A percentile compares a stretch with the other conserved stretches of the same genome.
Evolutionary conservation across 1,140 invertebrate genomes (phyloP).

Genomic region (Hypothenemus hampei): DNA sequence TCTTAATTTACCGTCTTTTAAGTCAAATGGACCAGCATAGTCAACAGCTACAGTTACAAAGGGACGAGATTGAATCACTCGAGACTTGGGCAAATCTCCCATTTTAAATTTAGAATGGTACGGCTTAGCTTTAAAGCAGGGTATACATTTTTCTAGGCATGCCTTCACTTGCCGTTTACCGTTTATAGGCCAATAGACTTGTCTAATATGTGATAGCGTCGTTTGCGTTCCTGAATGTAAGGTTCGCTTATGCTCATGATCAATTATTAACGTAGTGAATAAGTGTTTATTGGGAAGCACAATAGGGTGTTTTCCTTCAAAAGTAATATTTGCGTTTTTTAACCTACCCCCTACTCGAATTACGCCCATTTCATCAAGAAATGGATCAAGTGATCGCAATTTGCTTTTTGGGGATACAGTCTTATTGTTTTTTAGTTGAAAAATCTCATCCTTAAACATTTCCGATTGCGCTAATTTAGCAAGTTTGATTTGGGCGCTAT

Average conservation of each 20-base stretch:
- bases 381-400: not conserved
- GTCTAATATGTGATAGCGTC: conserved; percentile 24
- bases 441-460: not conserved
- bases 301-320: conserved; percentile 18
- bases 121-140: conserved; percentile 20
- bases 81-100: conserved; percentile 39
- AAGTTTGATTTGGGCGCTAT: not conserved
- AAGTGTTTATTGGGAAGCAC: conserved; percentile 35
- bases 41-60: conserved; percentile 36
- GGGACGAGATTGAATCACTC: conserved; percentile 31
- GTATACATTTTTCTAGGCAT: conserved; percentile 27
- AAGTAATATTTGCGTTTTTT: not conserved
- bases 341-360: conserved; percentile 1
- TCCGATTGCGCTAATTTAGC: not conserved
- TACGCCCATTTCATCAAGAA: not conserved
- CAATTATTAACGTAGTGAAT: conserved; percentile 26
- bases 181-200: conserved; percentile 33
- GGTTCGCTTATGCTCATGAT: conserved; percentile 19
- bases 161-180: conserved; percentile 30
- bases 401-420: not conserved
- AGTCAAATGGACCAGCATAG: conserved; percentile 27
- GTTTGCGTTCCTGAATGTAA: conserved; percentile 37
- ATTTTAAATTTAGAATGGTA: conserved; percentile 31
- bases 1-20: conserved; percentile 12
- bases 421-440: not conserved